These are phyloP conservation scores for Pyrgus malvae DNA, from an alignment of 2,888 invertebrate species.

Conservation along the genomic window DNA sequence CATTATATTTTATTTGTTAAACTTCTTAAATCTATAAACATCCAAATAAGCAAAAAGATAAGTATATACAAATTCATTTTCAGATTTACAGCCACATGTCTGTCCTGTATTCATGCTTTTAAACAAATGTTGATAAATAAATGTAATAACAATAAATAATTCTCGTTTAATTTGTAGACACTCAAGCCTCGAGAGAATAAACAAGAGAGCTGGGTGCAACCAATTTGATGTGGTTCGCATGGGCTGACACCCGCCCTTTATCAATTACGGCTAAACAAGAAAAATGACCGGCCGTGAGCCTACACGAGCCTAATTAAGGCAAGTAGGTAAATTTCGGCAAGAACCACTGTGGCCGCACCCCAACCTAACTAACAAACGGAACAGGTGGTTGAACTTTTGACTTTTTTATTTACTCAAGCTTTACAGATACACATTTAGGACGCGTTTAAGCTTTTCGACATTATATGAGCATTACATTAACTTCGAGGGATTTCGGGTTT, in stretches of 20 bases:
- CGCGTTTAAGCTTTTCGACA: no score
- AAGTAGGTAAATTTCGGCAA: conserved; percentile 72
- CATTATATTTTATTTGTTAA: no score
- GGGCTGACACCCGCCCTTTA: conserved; percentile 60
- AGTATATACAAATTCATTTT: no score
- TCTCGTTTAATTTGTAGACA: conserved; percentile 27
- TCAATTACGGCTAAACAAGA: conserved; percentile 80
- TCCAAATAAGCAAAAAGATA: no score
- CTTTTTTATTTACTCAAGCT: conserved; percentile 62
- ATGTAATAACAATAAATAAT: conserved; percentile 9
- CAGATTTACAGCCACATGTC: no score
- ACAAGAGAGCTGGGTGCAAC: conserved; percentile 33
- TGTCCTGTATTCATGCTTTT: no score
- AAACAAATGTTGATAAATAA: not conserved
- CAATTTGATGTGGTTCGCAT: conserved; percentile 51
- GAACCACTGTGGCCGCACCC: conserved; percentile 44
- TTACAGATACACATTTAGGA: not conserved
- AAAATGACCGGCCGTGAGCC: conserved; percentile 73
- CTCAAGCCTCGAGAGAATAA: conserved; percentile 11
- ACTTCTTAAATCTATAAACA: no score
- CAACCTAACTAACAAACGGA: conserved; percentile 46
- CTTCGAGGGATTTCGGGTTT: no score
- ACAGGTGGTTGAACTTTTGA: conserved; percentile 72
- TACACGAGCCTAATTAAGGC: conserved; percentile 76
- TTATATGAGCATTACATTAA: no score